phyloP scores from a whole-genome alignment of 1,140 invertebrate species.

The Pentalonia nigronervosa region DNA sequence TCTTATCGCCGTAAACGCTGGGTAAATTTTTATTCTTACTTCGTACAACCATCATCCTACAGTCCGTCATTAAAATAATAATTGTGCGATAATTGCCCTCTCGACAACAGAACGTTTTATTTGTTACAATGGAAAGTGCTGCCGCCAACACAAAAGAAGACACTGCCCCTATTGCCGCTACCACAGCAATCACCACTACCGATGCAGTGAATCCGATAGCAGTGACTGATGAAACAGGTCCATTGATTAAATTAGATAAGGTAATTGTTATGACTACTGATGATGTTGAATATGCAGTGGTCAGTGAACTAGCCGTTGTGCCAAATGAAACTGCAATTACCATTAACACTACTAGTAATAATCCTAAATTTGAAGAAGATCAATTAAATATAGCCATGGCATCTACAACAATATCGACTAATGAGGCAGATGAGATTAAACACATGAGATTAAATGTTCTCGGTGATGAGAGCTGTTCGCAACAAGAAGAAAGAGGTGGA shows the following conservation, averaged over 20 bases:
- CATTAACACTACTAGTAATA: not conserved
- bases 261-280: not conserved
- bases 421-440: not conserved
- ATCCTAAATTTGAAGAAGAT: not conserved
- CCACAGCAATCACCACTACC: not conserved
- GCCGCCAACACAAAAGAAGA: not conserved
- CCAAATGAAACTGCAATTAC: not conserved
- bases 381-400: slow-evolving; percentile 7
- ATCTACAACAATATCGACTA: not conserved
- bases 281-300: not conserved
- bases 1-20: not conserved
- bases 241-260: not conserved
- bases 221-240: not conserved
- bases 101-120: not conserved
- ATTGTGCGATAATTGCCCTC: too few species aligned
- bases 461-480: not conserved
- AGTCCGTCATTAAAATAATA: not conserved
- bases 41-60: too few species aligned
- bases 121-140: not conserved
- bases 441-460: not conserved
- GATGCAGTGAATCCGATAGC: not conserved
- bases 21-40: not conserved
- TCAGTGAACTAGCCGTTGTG: not conserved
- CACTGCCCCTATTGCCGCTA: too few species aligned
- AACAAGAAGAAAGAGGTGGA: not conserved